phyloP scores from a whole-genome alignment of 2,888 invertebrate genomes.

The Acleris sparsana region DNA sequence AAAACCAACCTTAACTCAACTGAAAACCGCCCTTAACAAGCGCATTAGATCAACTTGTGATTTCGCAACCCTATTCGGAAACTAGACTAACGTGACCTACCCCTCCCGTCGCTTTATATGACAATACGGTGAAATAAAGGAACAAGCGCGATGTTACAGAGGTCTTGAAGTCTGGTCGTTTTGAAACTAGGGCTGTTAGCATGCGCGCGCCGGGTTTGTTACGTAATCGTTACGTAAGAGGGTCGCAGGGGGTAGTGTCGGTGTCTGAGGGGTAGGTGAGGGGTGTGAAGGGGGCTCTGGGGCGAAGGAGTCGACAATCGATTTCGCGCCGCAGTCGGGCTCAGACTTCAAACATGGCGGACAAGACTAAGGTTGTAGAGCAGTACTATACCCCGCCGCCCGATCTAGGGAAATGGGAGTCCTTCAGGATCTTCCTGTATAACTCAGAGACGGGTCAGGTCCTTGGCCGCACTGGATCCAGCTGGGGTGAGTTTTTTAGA shows the following conservation, averaged over 20 bases:
- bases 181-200: slow-evolving; percentile 55
- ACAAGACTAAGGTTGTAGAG: slow-evolving; percentile 87
- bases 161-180: slow-evolving; percentile 47
- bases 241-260: slow-evolving; percentile 60
- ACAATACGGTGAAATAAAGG: slow-evolving; percentile 23
- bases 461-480: slow-evolving; percentile 94
- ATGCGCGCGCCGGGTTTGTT: slow-evolving; percentile 73
- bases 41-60: not conserved
- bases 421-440: slow-evolving; percentile 93
- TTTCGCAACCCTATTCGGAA: slow-evolving; percentile 30
- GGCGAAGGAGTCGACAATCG: slow-evolving; percentile 73
- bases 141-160: slow-evolving; percentile 19
- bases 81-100: slow-evolving; percentile 49
- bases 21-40: not conserved
- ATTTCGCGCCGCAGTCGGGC: slow-evolving; percentile 76
- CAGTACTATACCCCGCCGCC: slow-evolving; percentile 92
- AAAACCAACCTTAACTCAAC: slow-evolving; percentile 7
- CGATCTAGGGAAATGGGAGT: slow-evolving; percentile 93
- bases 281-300: slow-evolving; percentile 49
- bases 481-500: slow-evolving; percentile 93
- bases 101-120: slow-evolving; percentile 36
- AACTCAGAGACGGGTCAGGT: slow-evolving; percentile 96
- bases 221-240: slow-evolving; percentile 80
- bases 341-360: slow-evolving; percentile 86
- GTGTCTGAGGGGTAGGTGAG: slow-evolving; percentile 48